Conservation (phyloP, 1,140 invertebrate species). For the Leptopilina boulardi region DNA sequence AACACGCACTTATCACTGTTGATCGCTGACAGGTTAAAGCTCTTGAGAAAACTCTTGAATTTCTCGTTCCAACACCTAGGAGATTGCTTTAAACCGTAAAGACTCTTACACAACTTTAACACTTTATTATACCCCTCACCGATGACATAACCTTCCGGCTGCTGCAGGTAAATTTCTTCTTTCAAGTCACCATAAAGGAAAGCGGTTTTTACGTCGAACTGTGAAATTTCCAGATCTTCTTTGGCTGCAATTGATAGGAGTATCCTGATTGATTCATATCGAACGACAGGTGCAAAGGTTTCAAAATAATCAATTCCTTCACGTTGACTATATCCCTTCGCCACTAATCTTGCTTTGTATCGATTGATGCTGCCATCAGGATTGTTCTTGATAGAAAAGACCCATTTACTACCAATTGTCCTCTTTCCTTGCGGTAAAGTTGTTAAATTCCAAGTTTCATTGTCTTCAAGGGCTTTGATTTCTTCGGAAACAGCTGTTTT, state of each 20-base stretch:
- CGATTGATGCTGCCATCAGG: neutral
- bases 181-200: neutral
- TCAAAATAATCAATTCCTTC: neutral
- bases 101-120: no score
- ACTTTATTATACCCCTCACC: neutral
- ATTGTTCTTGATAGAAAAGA: neutral
- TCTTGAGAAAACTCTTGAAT: neutral
- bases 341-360: neutral
- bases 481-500: no score
- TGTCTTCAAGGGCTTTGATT: no score
- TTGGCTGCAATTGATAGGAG: no score
- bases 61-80: no score
- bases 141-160: neutral
- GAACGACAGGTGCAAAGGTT: neutral
- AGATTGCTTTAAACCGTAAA: no score
- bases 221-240: no score
- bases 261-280: no score
- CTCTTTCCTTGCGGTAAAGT: neutral
- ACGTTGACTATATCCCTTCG: neutral
- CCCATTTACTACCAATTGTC: neutral
- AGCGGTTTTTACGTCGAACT: no score
- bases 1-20: constrained; percentile 12
- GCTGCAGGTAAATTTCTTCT: neutral
- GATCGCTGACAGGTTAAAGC: neutral
- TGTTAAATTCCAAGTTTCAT: no score